Evolutionary conservation across 2,888 invertebrate genomes (phyloP).

Genomic region (Ichneumoninae sp.): DNA sequence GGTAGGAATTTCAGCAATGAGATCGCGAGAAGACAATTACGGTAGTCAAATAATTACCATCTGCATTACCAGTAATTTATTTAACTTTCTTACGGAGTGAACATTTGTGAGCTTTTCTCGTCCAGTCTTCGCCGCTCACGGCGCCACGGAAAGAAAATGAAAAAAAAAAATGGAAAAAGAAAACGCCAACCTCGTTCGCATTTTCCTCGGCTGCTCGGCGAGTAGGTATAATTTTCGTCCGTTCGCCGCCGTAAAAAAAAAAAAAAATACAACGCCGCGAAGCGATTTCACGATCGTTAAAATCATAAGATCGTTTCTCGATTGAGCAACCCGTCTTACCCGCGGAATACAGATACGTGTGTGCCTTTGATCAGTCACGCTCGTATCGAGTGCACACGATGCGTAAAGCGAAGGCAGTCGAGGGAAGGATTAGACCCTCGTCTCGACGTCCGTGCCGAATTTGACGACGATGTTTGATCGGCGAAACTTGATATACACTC

Average conservation of each 20-base stretch:
- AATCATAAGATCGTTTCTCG: conserved; percentile 73
- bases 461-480: neutral
- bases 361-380: conserved; percentile 8
- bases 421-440: neutral
- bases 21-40: neutral
- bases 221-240: conserved; percentile 22
- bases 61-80: neutral
- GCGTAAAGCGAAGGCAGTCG: neutral
- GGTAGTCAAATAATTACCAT: neutral
- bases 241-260: neutral
- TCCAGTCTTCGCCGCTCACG: neutral
- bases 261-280: conserved; percentile 31
- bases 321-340: conserved; percentile 67
- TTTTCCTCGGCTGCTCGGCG: conserved; percentile 16
- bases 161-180: neutral
- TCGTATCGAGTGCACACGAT: neutral
- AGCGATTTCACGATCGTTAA: conserved; percentile 70
- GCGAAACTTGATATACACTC: neutral
- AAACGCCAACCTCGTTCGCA: conserved; percentile 7
- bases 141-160: neutral
- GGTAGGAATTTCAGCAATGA: neutral
- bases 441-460: neutral
- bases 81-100: neutral
- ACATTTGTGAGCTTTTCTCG: conserved; percentile 4
- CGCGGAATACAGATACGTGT: conserved; percentile 63